Base-by-base conservation (phyloP, 2,113 vertebrate genomes). In the Tauraco erythrolophus region DNA sequence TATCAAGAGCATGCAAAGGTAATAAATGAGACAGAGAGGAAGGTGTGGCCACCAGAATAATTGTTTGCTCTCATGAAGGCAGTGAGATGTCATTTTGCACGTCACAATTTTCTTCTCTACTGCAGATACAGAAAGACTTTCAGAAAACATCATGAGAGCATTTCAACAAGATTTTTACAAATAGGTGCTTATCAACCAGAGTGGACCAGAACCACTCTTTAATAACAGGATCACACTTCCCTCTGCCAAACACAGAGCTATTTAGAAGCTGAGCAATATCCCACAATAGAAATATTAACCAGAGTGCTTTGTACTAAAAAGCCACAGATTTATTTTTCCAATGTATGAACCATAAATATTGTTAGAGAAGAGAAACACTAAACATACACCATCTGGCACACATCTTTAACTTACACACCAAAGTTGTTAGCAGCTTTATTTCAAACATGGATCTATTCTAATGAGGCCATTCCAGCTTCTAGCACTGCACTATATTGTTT, bases 361-460 rank as follows among this genome's bases (percentile, higher is more conserved):
- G 78, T 69, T 65, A 76, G 65, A 61, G 79, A 93, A 88, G 37
- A 74, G 37, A 79, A 95, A 72, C 28, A 57, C 54, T 76, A 57
- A 92, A 50, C 54, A 69, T 10, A 61, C 9, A 50, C 31, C 77
- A 95, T 94, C 84, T 96, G 86, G 88, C 64, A 92, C 19, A 19
- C 92, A 95, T 74, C 83, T 93, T 93, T 28, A 61, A 80, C 56
- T 68, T 53, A 72, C 51, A 89, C 66, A 88, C 53, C 48, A 17
- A 75, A 86, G 57, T 46, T 94, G 76, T 91, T 78, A 92, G 80
- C 76, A 91, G 85, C 60, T 76, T 81, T 83, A 91, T 89, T 94
- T 71, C 64, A 93, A 51, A 64, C 72, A 75, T 14, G 39, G 41
- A 61, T 70, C 69, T 94, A 41, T 58, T 87, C 77, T 82, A 95